These are phyloP conservation scores for Mobula hypostoma DNA, from an alignment of 2,113 vertebrate species.

Conservation along the genomic window DNA sequence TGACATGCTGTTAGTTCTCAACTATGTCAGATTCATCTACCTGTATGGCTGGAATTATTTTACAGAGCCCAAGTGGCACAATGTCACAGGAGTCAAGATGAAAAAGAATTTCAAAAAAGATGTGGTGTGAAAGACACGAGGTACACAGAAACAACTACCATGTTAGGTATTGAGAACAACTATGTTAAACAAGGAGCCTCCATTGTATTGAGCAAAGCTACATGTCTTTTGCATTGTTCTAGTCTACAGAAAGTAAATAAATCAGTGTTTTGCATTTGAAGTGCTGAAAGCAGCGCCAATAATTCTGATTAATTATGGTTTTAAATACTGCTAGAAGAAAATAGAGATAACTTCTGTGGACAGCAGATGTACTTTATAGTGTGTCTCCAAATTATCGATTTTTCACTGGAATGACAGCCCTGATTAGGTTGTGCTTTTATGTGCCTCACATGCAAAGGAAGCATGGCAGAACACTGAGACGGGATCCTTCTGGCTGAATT, in stretches of 20 bases:
- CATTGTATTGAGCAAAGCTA: neutral
- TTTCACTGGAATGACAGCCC: neutral
- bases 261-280: neutral
- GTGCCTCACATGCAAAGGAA: neutral
- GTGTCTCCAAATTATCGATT: neutral
- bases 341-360: neutral
- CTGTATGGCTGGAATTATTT: constrained; percentile 54
- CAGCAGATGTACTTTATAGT: neutral
- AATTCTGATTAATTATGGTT: neutral
- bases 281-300: neutral
- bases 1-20: constrained; percentile 61
- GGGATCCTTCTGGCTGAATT: no score
- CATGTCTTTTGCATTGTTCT: neutral
- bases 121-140: constrained; percentile 16
- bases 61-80: constrained; percentile 55
- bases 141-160: neutral
- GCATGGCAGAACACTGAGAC: neutral
- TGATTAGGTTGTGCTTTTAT: neutral
- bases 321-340: neutral
- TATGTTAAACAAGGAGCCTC: neutral
- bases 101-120: constrained; percentile 47
- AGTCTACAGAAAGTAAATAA: neutral
- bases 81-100: constrained; percentile 53
- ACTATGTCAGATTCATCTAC: constrained; percentile 59
- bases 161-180: neutral